These are phyloP conservation scores for Gulo gulo DNA, from an alignment of 2,113 vertebrate species.

Conservation along the genomic window DNA sequence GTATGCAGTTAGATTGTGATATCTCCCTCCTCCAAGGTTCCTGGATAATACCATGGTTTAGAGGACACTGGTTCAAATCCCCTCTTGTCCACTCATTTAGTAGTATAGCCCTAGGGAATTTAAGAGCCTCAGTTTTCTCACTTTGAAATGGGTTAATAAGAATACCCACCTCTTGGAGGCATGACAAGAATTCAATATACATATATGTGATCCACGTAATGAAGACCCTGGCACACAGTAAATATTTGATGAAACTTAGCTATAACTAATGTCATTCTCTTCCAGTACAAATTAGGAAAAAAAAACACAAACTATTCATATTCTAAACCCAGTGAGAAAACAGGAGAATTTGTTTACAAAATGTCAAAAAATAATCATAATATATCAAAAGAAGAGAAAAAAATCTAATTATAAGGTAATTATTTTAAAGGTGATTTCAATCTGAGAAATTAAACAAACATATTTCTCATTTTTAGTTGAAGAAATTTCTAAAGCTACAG, in stretches of 20 bases:
- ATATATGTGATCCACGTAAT: neutral
- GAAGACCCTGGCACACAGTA: neutral
- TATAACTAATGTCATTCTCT: neutral
- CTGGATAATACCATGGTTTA: neutral
- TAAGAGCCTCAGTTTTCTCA: neutral
- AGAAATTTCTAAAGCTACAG: conserved; percentile 48
- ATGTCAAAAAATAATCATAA: neutral
- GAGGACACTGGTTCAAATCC: neutral
- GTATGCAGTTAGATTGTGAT: neutral
- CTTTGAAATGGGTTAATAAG: neutral
- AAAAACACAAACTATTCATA: neutral
- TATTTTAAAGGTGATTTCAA: conserved; percentile 43
- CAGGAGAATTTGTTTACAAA: conserved; percentile 6
- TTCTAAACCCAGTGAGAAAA: conserved; percentile 9
- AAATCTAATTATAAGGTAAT: conserved; percentile 40
- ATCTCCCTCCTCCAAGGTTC: neutral
- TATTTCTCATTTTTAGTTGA: conserved; percentile 51
- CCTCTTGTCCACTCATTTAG: neutral
- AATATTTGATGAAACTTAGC: neutral
- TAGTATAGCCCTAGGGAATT: neutral
- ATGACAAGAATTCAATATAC: neutral
- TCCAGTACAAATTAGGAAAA: neutral
- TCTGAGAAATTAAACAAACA: conserved; percentile 38
- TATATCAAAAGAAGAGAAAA: conserved; percentile 30
- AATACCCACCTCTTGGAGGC: neutral